Base-by-base conservation (phyloP, 2,888 invertebrate species). In the Macaria notata region DNA sequence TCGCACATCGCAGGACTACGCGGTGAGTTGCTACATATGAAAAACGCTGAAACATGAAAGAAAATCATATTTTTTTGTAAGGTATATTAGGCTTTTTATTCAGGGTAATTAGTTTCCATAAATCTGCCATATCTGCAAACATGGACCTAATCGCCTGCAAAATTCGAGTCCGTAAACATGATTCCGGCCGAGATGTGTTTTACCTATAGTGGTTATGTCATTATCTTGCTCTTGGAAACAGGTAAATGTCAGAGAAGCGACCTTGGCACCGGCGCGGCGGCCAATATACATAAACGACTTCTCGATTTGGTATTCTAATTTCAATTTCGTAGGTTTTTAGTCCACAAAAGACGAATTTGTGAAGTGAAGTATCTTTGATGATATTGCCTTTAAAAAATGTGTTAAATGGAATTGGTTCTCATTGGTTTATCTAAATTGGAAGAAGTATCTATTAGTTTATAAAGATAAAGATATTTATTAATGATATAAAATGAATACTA, bases 1-100 rank as follows among this genome's bases (percentile, higher is more conserved):
- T 94, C 95, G 55, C 97, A 97, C 87, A 97, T 97, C 81, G 95
- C 94, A 71, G 94, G 95, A 88, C 96, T 96, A 79, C 94, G 95
- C 96, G 96, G 97, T 97, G 94, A 92, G 80, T 76, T 57, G 48
- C 51, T n/a, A 46, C n/a, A 31, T 9, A 4, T 38, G 47, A 49
- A 51, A 31, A 47, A 59, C 42, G 31, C 46, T 31, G 46, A 36
- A 36, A 36, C 33, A 36, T 6, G 4, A 36, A 4, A 4, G 33
- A 36, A 36, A 36, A 6, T 6, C 7, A 2, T 36, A 2, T 36
- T 6, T 36, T 36, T 36, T 36, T 36, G 33, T 19, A 3, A 4
- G 1, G 33, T 36, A 36, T 36, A 19, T 19, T 19, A 19, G 19
- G 19, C 1, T 19, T 36, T 1, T 36, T 7, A 19, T 36, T 36